These are phyloP conservation scores for Turritopsis rubra DNA, from an alignment of 30 jellyfish, hydroid and myxozoan species.

Conservation along the genomic window DNA sequence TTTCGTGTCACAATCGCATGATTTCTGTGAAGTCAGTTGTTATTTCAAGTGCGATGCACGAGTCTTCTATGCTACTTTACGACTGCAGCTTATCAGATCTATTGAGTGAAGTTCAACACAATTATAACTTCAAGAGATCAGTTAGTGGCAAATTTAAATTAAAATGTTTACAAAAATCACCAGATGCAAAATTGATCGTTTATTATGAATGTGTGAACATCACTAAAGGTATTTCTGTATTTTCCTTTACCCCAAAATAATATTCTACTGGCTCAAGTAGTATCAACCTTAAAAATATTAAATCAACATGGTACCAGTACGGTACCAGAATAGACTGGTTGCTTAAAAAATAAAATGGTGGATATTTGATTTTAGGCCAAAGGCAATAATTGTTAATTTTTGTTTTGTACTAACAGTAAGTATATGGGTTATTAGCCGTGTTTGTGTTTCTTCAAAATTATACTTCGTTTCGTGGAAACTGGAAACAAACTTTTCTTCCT, in stretches of 20 bases:
- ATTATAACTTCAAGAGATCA: not conserved
- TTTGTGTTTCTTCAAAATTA: too few relatives aligned
- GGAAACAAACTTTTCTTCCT: too few relatives aligned
- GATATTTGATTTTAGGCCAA: too few relatives aligned
- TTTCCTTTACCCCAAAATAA: not conserved
- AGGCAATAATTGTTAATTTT: too few relatives aligned
- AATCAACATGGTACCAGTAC: too few relatives aligned
- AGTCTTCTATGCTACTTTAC: not conserved
- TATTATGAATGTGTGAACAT: not conserved
- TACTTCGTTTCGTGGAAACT: too few relatives aligned
- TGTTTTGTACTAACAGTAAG: too few relatives aligned
- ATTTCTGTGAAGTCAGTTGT: not conserved
- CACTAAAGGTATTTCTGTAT: not conserved
- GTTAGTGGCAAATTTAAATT: not conserved
- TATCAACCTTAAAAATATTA: too few relatives aligned
- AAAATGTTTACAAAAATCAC: not conserved
- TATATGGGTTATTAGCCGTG: too few relatives aligned
- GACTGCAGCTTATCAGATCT: not conserved
- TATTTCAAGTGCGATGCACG: not conserved
- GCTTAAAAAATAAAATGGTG: too few relatives aligned
- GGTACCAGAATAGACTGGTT: too few relatives aligned
- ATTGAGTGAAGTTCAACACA: not conserved
- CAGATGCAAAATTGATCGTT: not conserved
- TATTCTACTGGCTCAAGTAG: too few relatives aligned
- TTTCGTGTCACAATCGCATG: not conserved